These are phyloP conservation scores for Crocuta crocuta DNA, from an alignment of 2,113 vertebrate genomes.

Conservation along the genomic window DNA sequence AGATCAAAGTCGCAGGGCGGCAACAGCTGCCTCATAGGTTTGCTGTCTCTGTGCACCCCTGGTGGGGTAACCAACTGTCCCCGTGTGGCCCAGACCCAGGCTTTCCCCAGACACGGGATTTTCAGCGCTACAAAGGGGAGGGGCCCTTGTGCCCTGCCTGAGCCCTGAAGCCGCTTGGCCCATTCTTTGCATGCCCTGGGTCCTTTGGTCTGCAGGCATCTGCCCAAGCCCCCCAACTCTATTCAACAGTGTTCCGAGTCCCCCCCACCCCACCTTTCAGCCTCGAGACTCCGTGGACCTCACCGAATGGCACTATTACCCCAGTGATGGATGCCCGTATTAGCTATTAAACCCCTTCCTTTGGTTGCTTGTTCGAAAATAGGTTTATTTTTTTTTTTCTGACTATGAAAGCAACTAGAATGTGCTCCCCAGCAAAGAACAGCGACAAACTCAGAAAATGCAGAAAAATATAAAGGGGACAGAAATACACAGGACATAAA, in stretches of 20 bases:
- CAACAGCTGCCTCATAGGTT: background rate
- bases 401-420: background rate
- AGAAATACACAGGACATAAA: background rate
- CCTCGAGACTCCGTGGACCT: background rate
- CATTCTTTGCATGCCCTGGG: background rate
- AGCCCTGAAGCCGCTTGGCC: background rate
- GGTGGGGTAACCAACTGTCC: background rate
- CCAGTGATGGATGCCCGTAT: background rate
- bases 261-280: background rate
- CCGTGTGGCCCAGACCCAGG: background rate
- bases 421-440: background rate
- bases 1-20: background rate
- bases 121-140: background rate
- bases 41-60: background rate
- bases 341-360: background rate
- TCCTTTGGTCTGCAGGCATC: background rate
- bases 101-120: fast-evolving
- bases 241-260: background rate
- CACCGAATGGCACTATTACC: background rate
- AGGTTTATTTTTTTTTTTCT: background rate
- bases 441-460: background rate
- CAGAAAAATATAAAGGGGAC: background rate
- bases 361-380: background rate
- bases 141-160: background rate
- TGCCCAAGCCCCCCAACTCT: background rate